phyloP scores from a whole-genome alignment of 1,140 invertebrate genomes.

The Drosophila nigrodunni region DNA sequence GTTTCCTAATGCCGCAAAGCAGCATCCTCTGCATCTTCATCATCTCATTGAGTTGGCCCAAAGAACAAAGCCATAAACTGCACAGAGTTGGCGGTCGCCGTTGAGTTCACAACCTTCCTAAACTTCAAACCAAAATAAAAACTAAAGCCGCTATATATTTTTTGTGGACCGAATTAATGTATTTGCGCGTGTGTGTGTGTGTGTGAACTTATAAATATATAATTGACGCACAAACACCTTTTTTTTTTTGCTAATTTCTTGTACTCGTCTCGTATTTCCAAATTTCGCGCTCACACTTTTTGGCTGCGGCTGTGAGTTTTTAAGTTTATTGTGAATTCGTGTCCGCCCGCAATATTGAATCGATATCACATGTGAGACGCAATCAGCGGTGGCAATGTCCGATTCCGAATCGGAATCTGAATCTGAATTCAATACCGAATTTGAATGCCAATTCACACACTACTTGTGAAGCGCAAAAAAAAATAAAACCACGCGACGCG shows the following conservation, averaged over 20 bases:
- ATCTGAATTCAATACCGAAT: constrained; percentile 27
- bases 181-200: background rate
- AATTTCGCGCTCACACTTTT: constrained; percentile 15
- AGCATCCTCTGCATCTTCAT: constrained; percentile 18
- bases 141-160: background rate
- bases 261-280: constrained; percentile 8
- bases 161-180: background rate
- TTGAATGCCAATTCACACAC: constrained; percentile 38
- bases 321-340: background rate
- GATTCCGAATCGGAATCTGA: constrained; percentile 13
- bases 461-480: constrained; percentile 21
- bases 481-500: constrained; percentile 12
- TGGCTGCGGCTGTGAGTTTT: background rate
- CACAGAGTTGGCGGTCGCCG: background rate
- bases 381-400: constrained; percentile 15
- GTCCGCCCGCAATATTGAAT: constrained; percentile 18
- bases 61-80: constrained; percentile 27
- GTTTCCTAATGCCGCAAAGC: constrained; percentile 42
- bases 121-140: background rate
- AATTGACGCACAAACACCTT: constrained; percentile 11
- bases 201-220: constrained; percentile 7
- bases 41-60: constrained; percentile 20
- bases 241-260: constrained; percentile 14
- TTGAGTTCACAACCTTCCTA: background rate
- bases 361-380: constrained; percentile 24